These are phyloP conservation scores for Metalampra italica DNA, from an alignment of 2,888 invertebrate species.

Conservation along the genomic window DNA sequence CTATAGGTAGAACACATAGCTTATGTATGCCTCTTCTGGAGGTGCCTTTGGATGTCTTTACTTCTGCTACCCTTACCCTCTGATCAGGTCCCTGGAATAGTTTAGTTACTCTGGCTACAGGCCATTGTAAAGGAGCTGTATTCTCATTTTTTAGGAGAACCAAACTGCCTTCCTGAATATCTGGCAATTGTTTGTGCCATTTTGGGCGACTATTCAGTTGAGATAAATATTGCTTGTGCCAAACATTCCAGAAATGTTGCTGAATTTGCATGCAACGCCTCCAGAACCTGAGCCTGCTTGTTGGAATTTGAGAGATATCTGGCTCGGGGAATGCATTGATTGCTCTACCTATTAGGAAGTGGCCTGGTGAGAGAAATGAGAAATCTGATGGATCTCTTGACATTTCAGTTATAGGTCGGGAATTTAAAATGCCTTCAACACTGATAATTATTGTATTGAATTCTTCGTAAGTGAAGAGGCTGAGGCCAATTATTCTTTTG, in stretches of 20 bases:
- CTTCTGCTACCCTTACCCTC: no score
- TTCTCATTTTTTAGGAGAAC: no score
- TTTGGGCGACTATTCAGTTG: no score
- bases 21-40: no score
- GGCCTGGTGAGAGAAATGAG: slow-evolving; percentile 27
- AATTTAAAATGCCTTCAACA: slow-evolving; percentile 26
- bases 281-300: slow-evolving; percentile 1
- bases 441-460: slow-evolving; percentile 9
- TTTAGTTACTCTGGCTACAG: no score
- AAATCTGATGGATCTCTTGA: slow-evolving; percentile 23
- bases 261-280: not conserved
- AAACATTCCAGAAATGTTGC: slow-evolving; percentile 1
- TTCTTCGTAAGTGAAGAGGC: slow-evolving; percentile 10
- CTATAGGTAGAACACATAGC: no score
- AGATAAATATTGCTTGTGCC: slow-evolving; percentile 1
- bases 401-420: slow-evolving; percentile 23
- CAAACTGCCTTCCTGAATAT: no score
- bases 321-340: slow-evolving; percentile 5
- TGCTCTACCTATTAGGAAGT: slow-evolving; percentile 29
- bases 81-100: no score
- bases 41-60: no score
- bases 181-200: no score
- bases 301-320: not conserved
- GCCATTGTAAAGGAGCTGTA: no score
- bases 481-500: slow-evolving; percentile 1